Percentiles rank a stretch among this genome's conserved stretches.
Conservation (phyloP, 1,140 invertebrate species). For the Drosophila arawakana region DNA sequence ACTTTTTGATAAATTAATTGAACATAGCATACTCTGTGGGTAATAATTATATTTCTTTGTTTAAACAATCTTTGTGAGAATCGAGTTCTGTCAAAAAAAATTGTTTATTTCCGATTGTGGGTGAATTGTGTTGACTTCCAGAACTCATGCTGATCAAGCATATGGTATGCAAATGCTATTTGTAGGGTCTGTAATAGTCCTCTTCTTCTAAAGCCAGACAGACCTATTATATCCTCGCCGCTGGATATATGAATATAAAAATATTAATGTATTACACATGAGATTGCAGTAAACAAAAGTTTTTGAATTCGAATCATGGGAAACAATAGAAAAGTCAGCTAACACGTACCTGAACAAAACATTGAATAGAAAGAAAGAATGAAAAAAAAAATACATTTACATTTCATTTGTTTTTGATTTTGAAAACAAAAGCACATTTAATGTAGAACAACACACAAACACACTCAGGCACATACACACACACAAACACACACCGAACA, state of each 20-base stretch:
- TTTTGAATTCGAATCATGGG: neutral
- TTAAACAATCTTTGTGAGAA: too few species aligned
- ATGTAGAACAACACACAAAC: slow-evolving; percentile 10
- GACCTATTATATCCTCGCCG: too few species aligned
- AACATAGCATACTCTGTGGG: too few species aligned
- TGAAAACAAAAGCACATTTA: slow-evolving; percentile 18
- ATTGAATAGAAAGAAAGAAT: neutral
- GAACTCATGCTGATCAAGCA: too few species aligned
- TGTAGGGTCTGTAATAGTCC: too few species aligned
- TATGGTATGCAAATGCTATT: too few species aligned
- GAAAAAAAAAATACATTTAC: slow-evolving; percentile 5
- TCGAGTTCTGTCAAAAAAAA: too few species aligned
- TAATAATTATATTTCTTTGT: too few species aligned
- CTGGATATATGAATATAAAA: neutral
- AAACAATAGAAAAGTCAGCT: slow-evolving; percentile 4
- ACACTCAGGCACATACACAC: slow-evolving; percentile 4
- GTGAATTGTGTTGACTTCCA: too few species aligned
- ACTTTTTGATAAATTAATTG: too few species aligned
- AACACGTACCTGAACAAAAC: slow-evolving; percentile 30
- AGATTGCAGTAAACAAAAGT: neutral
- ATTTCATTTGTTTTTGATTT: slow-evolving; percentile 31
- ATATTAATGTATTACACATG: neutral
- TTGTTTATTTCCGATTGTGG: too few species aligned
- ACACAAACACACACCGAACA: neutral
- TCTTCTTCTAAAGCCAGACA: too few species aligned